phyloP scores from a whole-genome alignment of 2,797 vertebrate species.

The Sparidentex hasta region DNA sequence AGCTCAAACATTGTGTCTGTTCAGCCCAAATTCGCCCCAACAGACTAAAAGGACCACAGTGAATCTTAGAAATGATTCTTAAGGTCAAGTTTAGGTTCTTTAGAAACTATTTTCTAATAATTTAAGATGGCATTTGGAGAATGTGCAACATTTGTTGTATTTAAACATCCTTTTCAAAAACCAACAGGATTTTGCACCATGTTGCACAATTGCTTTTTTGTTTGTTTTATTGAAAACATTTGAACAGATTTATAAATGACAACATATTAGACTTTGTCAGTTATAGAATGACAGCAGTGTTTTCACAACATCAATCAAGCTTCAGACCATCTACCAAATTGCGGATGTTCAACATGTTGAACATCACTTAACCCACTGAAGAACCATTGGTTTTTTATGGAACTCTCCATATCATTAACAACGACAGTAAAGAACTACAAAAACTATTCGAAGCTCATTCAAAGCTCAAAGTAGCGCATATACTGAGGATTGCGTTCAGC shows the following conservation, averaged over 20 bases:
- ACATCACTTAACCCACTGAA: background rate
- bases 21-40: slow-evolving; percentile 43
- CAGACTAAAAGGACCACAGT: slow-evolving; percentile 32
- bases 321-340: background rate
- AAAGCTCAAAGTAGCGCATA: background rate
- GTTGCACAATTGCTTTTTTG: background rate
- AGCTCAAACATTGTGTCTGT: slow-evolving; percentile 48
- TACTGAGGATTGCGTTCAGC: background rate
- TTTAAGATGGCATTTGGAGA: background rate
- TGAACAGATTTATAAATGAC: background rate
- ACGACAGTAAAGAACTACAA: background rate
- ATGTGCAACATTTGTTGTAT: slow-evolving; percentile 3
- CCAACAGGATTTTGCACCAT: background rate
- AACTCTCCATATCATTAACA: slow-evolving; percentile 1
- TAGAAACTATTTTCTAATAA: background rate
- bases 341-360: background rate
- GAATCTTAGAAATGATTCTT: background rate
- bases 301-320: too few relatives aligned
- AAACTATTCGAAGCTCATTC: background rate
- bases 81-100: background rate
- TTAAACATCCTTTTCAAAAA: background rate
- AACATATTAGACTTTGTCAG: background rate
- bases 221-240: background rate
- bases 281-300: background rate
- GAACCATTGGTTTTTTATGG: background rate